Conservation (phyloP, 1,140 invertebrate species). For the Plutomurus gul region DNA sequence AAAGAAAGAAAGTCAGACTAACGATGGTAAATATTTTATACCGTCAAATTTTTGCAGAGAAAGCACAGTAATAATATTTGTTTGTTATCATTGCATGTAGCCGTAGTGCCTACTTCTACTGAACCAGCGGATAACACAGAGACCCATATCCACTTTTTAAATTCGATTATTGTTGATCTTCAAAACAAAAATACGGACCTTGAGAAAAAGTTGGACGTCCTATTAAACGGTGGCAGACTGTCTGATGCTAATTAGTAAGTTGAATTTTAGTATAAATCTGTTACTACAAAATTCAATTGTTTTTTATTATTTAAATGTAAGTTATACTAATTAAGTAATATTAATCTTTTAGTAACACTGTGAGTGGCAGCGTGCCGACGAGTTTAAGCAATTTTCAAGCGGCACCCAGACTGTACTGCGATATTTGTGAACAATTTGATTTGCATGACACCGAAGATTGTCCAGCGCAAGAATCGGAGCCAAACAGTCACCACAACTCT, state of each 20-base stretch:
- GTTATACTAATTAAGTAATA: not conserved
- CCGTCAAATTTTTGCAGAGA: too few species aligned
- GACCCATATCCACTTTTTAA: constrained; percentile 86
- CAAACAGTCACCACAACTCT: constrained; percentile 58
- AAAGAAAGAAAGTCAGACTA: too few species aligned
- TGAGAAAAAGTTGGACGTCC: constrained; percentile 74
- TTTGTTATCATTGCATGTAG: too few species aligned
- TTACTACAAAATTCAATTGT: not conserved
- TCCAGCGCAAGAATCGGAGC: constrained; percentile 73
- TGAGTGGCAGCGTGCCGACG: constrained; percentile 52
- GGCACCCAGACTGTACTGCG: constrained; percentile 82
- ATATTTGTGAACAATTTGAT: constrained; percentile 97
- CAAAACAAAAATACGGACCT: constrained; percentile 80
- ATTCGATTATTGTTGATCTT: constrained; percentile 95
- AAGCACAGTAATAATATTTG: not conserved
- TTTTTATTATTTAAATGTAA: not conserved
- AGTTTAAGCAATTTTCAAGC: constrained; percentile 67
- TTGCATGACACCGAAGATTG: constrained; percentile 96
- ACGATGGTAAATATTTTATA: too few species aligned
- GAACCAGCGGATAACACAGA: constrained; percentile 67
- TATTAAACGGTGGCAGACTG: constrained; percentile 71
- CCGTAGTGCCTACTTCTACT: not conserved
- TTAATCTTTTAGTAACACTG: not conserved
- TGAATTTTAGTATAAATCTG: constrained; percentile 39
- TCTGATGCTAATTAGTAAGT: constrained; percentile 67